Evolutionary conservation across 1,140 invertebrate genomes (phyloP), one percentile per base, ranked within the genome.

Genomic region (Ceratina calcarata): DNA sequence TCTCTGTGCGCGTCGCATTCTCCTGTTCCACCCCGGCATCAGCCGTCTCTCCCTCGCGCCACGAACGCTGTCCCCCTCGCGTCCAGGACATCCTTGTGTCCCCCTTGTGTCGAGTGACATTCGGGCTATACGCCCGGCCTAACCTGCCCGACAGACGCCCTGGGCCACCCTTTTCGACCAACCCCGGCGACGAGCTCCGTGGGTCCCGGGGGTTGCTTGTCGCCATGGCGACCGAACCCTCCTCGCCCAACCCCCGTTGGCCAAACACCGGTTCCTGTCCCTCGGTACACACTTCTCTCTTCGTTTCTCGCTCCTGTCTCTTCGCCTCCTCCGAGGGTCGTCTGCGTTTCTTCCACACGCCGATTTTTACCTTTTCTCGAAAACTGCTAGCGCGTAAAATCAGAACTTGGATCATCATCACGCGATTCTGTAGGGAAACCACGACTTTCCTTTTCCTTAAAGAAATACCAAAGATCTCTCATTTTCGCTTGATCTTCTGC

Each of bases 141-240:
- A 86, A 86, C 85, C 85, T 87, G 71, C 81, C 81, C 78, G 81
- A 78, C 85, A 82, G 81, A 83, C 84, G 83, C 85, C 84, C 85
- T 87, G 81, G 81, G 78, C 85, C 85, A 83, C 84, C 84, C 85
- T 87, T 86, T 86, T 87, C 85, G 85, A 86, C 85, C 85, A 87
- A 87, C 85, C 85, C 84, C 70, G 81, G 84, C 84, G 85, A 87
- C 85, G 84, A 87, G 85, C 85, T 84, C 78, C 85, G 85, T 84
- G 81, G 81, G 81, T 87, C 85, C 85, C 84, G 84, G 85, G 85
- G 85, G 84, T 83, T 87, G 85, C 85, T 87, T 87, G 85, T 86
- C 85, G 78, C 75, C 85, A 87, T 87, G 85, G 58, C 78, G 84
- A 87, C 85, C 85, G 74, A 83, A 86, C 71, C 85, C 81, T 81